Evolutionary conservation across 1,140 invertebrate species (phyloP).

Genomic region (Dryas iulia): DNA sequence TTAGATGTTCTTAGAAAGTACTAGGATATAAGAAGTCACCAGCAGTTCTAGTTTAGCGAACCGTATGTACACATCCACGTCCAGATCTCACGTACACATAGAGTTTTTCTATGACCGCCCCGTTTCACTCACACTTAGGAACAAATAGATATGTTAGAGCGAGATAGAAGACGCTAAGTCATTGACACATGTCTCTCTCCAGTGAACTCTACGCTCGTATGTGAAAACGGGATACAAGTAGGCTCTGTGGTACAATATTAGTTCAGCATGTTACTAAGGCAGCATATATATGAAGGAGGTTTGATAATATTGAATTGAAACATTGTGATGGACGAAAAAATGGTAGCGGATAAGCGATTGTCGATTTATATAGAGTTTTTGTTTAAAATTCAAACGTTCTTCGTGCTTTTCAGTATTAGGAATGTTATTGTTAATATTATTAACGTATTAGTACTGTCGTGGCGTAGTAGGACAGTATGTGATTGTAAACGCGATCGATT

Average conservation of each 20-base stretch:
- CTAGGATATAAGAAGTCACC: conserved; percentile 56
- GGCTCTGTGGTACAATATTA: conserved; percentile 30
- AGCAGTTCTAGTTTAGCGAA: conserved; percentile 56
- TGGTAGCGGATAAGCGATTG: conserved; percentile 22
- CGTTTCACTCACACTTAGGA: conserved; percentile 34
- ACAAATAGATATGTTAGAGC: conserved; percentile 24
- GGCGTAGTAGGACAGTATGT: too few relatives aligned
- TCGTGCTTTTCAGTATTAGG: neutral
- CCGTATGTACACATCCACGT: conserved; percentile 57
- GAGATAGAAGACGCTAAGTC: conserved; percentile 40
- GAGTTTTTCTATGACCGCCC: conserved; percentile 59
- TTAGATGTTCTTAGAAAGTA: conserved; percentile 77
- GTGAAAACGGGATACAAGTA: conserved; percentile 37
- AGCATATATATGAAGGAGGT: conserved; percentile 29
- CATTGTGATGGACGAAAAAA: conserved; percentile 23
- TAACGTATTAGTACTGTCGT: too few relatives aligned
- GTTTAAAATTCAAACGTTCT: neutral
- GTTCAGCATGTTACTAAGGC: conserved; percentile 37
- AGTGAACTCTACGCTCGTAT: conserved; percentile 20
- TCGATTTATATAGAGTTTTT: conserved; percentile 24
- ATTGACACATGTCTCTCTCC: conserved; percentile 41
- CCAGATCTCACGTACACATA: conserved; percentile 53
- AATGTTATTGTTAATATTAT: neutral
- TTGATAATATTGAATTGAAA: conserved; percentile 17
- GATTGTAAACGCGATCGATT: too few relatives aligned